Conservation (phyloP, 2,797 vertebrate genomes). For the Leptodactylus fallax region DNA sequence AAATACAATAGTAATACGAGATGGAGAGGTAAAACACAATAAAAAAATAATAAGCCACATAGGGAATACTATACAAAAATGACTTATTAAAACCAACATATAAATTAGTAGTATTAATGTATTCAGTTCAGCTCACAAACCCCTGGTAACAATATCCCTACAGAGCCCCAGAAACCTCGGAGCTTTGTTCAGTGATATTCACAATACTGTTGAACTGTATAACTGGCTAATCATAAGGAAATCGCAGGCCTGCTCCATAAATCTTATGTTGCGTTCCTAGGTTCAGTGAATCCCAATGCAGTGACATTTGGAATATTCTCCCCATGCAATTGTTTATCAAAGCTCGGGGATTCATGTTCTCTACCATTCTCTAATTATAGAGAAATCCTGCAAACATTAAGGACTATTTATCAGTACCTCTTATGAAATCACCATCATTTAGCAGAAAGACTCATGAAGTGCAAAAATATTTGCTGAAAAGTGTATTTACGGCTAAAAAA, state of each 20-base stretch:
- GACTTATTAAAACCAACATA: slow-evolving; percentile 32
- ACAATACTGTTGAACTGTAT: slow-evolving; percentile 53
- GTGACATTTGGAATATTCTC: slow-evolving; percentile 55
- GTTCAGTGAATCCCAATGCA: slow-evolving; percentile 54
- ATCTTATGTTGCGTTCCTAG: slow-evolving; percentile 50
- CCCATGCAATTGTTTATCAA: slow-evolving; percentile 48
- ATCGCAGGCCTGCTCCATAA: slow-evolving; percentile 56
- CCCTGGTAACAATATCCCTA: slow-evolving; percentile 36
- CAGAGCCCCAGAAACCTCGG: background rate
- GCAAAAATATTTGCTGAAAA: slow-evolving; percentile 32
- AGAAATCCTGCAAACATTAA: background rate
- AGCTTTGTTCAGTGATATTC: slow-evolving; percentile 61
- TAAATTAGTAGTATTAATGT: slow-evolving; percentile 43
- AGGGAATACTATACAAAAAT: background rate
- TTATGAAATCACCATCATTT: background rate
- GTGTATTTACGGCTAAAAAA: slow-evolving; percentile 19
- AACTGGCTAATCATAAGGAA: slow-evolving; percentile 61
- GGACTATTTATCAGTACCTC: slow-evolving; percentile 26
- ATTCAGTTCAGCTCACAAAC: slow-evolving; percentile 34
- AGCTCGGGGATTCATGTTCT: slow-evolving; percentile 7
- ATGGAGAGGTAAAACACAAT: background rate
- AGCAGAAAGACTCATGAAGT: background rate
- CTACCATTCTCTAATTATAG: slow-evolving; percentile 39
- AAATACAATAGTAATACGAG: background rate
- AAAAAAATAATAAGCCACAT: background rate